Percentiles rank a stretch among this genome's conserved stretches.
These are phyloP conservation scores for Amblyraja radiata DNA, from an alignment of 2,797 vertebrate genomes.

Conservation along the genomic window DNA sequence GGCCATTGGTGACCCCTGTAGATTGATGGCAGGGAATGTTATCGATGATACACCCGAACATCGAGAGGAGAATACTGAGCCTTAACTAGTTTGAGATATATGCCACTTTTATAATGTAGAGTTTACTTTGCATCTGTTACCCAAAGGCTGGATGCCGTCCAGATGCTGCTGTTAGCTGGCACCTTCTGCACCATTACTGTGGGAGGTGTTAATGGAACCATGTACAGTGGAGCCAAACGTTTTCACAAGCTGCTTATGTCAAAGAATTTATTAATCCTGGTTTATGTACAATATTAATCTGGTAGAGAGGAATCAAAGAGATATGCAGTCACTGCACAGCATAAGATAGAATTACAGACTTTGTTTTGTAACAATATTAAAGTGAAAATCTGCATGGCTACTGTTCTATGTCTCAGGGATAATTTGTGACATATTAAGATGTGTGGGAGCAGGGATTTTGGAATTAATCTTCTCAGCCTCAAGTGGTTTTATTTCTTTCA, in stretches of 20 bases:
- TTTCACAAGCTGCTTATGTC: background rate
- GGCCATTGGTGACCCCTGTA: too few relatives aligned
- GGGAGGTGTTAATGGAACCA: background rate
- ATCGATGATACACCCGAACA: too few relatives aligned
- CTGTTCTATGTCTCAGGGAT: background rate
- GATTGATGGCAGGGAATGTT: too few relatives aligned
- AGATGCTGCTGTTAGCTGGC: background rate
- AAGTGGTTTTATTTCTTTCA: background rate
- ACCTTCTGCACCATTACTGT: background rate
- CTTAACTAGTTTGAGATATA: background rate
- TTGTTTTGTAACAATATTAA: background rate
- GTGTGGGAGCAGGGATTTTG: background rate
- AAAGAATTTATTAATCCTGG: background rate
- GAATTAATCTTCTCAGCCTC: background rate
- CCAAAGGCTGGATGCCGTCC: background rate
- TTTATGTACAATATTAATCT: background rate
- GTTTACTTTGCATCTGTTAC: background rate
- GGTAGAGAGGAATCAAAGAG: background rate
- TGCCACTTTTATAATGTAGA: background rate
- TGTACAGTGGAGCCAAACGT: background rate
- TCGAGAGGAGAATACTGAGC: background rate
- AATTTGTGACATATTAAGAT: background rate
- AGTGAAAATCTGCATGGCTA: background rate
- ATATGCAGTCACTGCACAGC: background rate
- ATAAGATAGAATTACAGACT: background rate